Percentiles rank a stretch among this genome's conserved stretches.
phyloP scores from a whole-genome alignment of 2,113 vertebrate genomes.

The Arothron firmamentum region DNA sequence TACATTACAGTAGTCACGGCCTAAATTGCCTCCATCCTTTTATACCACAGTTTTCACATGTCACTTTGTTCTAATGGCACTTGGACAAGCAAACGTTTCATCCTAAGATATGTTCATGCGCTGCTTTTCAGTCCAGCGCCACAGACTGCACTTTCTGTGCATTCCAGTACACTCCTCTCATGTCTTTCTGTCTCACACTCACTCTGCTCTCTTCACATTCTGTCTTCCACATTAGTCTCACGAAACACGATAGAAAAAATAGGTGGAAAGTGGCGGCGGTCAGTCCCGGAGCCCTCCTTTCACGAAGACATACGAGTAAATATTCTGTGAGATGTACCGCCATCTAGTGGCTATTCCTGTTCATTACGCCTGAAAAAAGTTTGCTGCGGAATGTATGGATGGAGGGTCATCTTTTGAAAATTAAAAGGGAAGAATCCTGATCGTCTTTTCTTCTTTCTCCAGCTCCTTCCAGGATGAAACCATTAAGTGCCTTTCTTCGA shows the following conservation, averaged over 20 bases:
- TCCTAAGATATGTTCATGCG: not conserved
- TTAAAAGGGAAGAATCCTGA: constrained; percentile 9
- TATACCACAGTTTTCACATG: constrained; percentile 28
- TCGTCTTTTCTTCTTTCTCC: constrained; percentile 3
- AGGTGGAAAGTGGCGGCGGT: not conserved
- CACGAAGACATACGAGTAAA: constrained; percentile 3
- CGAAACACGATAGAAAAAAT: constrained; percentile 3
- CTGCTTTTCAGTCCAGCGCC: not conserved
- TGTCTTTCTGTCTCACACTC: constrained; percentile 5
- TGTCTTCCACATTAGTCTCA: constrained; percentile 3
- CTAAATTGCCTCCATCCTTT: constrained; percentile 14
- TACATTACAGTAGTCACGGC: constrained; percentile 52
- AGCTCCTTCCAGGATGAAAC: constrained; percentile 2
- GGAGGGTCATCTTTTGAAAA: not conserved
- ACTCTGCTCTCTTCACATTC: not conserved
- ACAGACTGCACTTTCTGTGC: not conserved
- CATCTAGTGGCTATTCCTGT: constrained; percentile 49
- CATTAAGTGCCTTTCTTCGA: constrained; percentile 87
- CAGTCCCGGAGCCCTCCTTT: not conserved
- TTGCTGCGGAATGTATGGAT: constrained; percentile 3
- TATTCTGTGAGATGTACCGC: constrained; percentile 44
- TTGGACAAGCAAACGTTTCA: constrained; percentile 15
- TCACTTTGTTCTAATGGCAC: not conserved
- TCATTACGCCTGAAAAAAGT: constrained; percentile 23
- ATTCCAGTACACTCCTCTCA: constrained; percentile 9